Base-by-base conservation (phyloP, 2,797 vertebrate genomes). In the Denticeps clupeoides region DNA sequence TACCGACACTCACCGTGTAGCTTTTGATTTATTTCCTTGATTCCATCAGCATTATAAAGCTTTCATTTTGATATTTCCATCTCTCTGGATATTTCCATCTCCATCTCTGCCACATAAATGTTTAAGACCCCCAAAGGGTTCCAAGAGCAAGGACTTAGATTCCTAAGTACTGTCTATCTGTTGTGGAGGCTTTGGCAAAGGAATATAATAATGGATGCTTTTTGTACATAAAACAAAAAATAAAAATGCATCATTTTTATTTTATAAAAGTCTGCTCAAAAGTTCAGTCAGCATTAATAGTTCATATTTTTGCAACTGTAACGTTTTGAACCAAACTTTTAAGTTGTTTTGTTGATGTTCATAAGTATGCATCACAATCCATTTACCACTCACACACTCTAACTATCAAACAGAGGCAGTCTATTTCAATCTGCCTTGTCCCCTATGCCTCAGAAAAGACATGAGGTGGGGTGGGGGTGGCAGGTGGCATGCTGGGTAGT, bases 191-290 rank as follows among this genome's bases (percentile, higher is more conserved):
- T 23, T 16, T 5, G 28, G 45, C 44, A 50, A 47, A 44, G 48
- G 33, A 40, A 38, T 38, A 50, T 35, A 24, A 46, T 46, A 50
- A 49, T 49, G 45, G 49, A 44, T 22, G 47, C 50, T 56, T 25
- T 11, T 28, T 52, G n/a, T n/a, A n/a, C n/a, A n/a, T n/a, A n/a
- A n/a, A n/a, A n/a, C n/a, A n/a, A n/a, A n/a, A n/a, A n/a, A n/a
- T n/a, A 56, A 33, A 60, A 58, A 58, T 31, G 25, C 38, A 45
- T 47, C 42, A 58, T 63, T 57, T 53, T 53, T 63, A 44, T 58
- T 58, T 54, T 5, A 49, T 66, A 56, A 57, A 46, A 47, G 38
- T 28, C 40, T 52, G 51, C 55, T 49, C 52, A 52, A 48, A 51
- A 51, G 40, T 18, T 9, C 28, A 41, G 26, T 24, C 9, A 2